phyloP scores from a whole-genome alignment of 2,888 invertebrate species.

The Serrognathus titanus region DNA sequence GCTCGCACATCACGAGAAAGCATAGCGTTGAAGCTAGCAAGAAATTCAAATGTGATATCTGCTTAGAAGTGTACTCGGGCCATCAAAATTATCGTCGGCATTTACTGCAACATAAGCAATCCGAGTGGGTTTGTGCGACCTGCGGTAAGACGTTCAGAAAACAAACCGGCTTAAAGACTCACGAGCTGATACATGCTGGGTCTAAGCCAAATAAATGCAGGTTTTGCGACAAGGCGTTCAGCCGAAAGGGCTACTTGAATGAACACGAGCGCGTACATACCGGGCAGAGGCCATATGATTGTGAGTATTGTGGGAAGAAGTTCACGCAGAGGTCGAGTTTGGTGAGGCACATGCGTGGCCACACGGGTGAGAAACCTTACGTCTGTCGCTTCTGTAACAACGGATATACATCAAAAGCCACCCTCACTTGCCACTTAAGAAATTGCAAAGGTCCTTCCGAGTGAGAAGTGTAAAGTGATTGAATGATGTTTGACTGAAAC shows the following conservation, averaged over 20 bases:
- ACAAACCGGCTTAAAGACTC: constrained; percentile 36
- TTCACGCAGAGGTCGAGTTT: constrained; percentile 1
- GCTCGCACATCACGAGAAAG: too few species aligned
- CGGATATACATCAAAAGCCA: constrained; percentile 13
- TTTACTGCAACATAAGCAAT: constrained; percentile 40
- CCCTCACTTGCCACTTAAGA: constrained; percentile 34
- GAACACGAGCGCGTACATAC: constrained; percentile 5
- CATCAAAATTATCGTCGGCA: constrained; percentile 48
- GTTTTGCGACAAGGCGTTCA: constrained; percentile 53
- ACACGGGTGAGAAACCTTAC: constrained; percentile 60
- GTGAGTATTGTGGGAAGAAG: constrained; percentile 15
- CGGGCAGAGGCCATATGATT: constrained; percentile 5
- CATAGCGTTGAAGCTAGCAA: constrained; percentile 23
- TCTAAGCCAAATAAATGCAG: constrained; percentile 53
- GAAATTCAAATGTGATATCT: constrained; percentile 50
- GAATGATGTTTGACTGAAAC: too few species aligned
- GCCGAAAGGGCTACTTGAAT: constrained; percentile 47
- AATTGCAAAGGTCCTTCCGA: not conserved
- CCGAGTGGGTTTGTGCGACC: constrained; percentile 23
- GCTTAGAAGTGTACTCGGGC: constrained; percentile 33
- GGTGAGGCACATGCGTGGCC: constrained; percentile 46
- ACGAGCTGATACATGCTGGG: constrained; percentile 46
- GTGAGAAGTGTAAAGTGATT: too few species aligned
- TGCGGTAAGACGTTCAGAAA: constrained; percentile 45
- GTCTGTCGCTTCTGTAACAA: too few species aligned